phyloP scores from a whole-genome alignment of 1,140 invertebrate genomes.

The Archegozetes longisetosus region DNA sequence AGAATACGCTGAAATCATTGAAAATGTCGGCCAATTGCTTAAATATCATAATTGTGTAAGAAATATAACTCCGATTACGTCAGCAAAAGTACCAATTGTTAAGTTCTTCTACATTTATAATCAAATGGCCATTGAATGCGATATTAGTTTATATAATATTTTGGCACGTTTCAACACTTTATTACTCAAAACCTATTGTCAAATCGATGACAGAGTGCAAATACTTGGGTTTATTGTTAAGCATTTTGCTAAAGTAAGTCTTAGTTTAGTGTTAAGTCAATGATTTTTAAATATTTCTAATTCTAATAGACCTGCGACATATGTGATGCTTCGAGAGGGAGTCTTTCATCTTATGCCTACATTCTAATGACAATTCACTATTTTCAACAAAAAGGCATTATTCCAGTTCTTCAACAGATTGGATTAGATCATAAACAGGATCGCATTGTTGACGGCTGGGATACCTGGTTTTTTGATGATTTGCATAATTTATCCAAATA shows the following conservation, averaged over 20 bases:
- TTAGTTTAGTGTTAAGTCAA: background rate
- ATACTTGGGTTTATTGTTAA: conserved; percentile 41
- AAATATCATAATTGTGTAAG: conserved; percentile 29
- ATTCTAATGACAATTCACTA: conserved; percentile 43
- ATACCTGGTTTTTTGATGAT: conserved; percentile 33
- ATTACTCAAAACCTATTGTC: conserved; percentile 35
- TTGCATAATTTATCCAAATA: conserved; percentile 26
- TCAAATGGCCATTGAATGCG: conserved; percentile 33
- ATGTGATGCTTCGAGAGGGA: conserved; percentile 43
- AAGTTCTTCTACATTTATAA: conserved; percentile 37
- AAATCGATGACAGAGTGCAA: conserved; percentile 38
- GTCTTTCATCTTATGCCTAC: conserved; percentile 45
- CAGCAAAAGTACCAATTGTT: conserved; percentile 48
- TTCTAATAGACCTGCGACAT: conserved; percentile 37
- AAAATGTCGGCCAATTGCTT: conserved; percentile 31
- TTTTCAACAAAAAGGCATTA: conserved; percentile 42
- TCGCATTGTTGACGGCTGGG: conserved; percentile 32
- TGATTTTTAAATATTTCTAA: conserved; percentile 6
- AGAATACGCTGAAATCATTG: conserved; percentile 30
- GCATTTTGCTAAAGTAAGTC: conserved; percentile 37
- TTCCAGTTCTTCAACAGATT: conserved; percentile 43
- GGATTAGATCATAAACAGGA: background rate
- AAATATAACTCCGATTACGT: conserved; percentile 37
- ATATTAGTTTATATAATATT: conserved; percentile 44
- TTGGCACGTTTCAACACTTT: conserved; percentile 38